phyloP scores from a whole-genome alignment of 2,113 vertebrate species.

The Micromys minutus region DNA sequence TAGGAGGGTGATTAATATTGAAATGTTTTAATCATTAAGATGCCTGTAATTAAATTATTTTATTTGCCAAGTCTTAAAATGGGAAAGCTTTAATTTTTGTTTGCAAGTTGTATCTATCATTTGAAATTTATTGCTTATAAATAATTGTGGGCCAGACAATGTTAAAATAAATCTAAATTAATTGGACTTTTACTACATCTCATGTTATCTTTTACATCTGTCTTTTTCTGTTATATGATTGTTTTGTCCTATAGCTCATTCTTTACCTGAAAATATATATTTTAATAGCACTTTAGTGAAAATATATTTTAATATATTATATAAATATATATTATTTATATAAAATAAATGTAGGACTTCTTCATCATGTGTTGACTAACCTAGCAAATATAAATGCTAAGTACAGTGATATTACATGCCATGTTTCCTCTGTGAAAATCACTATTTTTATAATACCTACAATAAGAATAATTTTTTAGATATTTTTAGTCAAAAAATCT shows the following conservation, averaged over 20 bases:
- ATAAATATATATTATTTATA: no score
- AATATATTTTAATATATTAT: no score
- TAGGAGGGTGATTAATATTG: constrained; percentile 79
- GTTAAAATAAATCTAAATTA: constrained; percentile 16
- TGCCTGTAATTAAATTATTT: constrained; percentile 73
- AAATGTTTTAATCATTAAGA: constrained; percentile 77
- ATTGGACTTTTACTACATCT: not conserved
- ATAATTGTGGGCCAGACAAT: constrained; percentile 31
- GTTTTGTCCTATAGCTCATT: not conserved
- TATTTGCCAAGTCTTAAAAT: constrained; percentile 63
- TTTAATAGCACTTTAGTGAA: not conserved
- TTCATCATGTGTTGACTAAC: not conserved
- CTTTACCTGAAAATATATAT: not conserved
- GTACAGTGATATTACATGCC: not conserved
- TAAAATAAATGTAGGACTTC: not conserved
- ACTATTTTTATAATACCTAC: not conserved
- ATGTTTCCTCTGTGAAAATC: not conserved
- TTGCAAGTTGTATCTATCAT: constrained; percentile 49
- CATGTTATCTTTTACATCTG: not conserved
- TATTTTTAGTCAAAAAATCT: not conserved
- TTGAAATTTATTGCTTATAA: constrained; percentile 54
- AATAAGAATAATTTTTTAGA: not conserved
- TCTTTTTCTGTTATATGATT: not conserved
- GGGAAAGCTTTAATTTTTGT: constrained; percentile 61
- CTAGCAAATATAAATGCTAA: constrained; percentile 14